Conservation (phyloP, 2,113 vertebrate species). For the Cyanoderma ruficeps region DNA sequence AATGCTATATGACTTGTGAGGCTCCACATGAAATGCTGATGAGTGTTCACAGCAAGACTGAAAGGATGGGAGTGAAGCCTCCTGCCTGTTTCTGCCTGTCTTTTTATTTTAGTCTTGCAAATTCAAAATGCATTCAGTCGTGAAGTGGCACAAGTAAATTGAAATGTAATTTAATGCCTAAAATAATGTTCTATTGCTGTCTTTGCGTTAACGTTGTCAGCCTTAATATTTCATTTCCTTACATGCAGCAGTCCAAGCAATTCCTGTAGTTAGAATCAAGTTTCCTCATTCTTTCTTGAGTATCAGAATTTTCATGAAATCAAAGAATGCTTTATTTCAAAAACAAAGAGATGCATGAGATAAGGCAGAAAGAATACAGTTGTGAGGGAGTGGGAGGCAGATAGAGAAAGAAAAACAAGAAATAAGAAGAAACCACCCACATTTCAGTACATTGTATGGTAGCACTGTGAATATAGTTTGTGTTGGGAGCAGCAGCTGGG, state of each 20-base stretch:
- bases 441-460: not conserved
- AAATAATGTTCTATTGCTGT: not conserved
- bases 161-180: conserved; percentile 29
- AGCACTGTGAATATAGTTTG: not conserved
- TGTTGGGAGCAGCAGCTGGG: not conserved
- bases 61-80: not conserved
- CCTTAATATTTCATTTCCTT: not conserved
- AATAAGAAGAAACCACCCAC: not conserved
- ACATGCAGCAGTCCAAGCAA: not conserved
- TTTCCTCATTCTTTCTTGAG: not conserved
- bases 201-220: not conserved
- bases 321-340: not conserved
- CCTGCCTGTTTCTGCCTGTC: not conserved
- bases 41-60: not conserved
- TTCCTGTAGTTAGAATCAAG: not conserved
- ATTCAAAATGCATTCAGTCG: not conserved
- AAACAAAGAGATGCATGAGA: not conserved
- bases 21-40: conserved; percentile 44
- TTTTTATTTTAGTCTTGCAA: not conserved
- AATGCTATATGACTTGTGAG: conserved; percentile 54
- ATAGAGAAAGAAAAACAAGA: not conserved
- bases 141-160: not conserved
- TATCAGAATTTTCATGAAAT: not conserved
- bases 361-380: not conserved
- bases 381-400: rapidly evolving